Conservation (phyloP, 2,888 invertebrate genomes). For the Aphodius granarius region DNA sequence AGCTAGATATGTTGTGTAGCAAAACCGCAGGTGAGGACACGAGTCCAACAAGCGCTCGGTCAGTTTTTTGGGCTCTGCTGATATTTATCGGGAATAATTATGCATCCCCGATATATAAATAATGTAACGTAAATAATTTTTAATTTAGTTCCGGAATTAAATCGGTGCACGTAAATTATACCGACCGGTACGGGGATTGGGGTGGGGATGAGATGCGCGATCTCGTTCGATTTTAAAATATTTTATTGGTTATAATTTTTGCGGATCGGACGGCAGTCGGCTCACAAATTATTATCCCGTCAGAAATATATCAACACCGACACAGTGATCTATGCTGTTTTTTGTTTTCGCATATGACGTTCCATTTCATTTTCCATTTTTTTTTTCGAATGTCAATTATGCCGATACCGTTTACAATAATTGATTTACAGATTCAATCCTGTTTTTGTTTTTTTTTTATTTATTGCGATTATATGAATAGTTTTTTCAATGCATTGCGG, state of each 20-base stretch:
- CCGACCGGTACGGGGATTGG: conserved; percentile 8
- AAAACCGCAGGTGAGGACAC: background rate
- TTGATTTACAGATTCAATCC: background rate
- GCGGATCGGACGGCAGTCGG: conserved; percentile 22
- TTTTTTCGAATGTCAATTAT: background rate
- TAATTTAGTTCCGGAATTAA: conserved; percentile 27
- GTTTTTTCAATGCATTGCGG: too few relatives aligned
- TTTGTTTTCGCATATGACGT: conserved; percentile 20
- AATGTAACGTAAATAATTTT: conserved; percentile 30
- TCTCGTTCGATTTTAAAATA: conserved; percentile 26
- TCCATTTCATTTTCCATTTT: conserved; percentile 1
- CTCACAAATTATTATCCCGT: conserved; percentile 27
- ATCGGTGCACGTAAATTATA: conserved; percentile 26
- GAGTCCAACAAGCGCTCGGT: background rate
- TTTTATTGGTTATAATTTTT: conserved; percentile 30
- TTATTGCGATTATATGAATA: background rate
- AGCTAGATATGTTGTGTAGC: background rate
- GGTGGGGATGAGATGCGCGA: background rate
- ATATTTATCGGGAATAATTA: conserved; percentile 26
- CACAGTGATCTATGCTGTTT: conserved; percentile 14
- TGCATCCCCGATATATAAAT: conserved; percentile 25
- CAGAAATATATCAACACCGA: conserved; percentile 26
- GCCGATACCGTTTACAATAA: background rate
- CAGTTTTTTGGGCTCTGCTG: conserved; percentile 10
- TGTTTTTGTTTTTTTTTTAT: background rate